These are phyloP conservation scores for Spicauda simplicius DNA, from an alignment of 2,888 invertebrate species.

Conservation along the genomic window DNA sequence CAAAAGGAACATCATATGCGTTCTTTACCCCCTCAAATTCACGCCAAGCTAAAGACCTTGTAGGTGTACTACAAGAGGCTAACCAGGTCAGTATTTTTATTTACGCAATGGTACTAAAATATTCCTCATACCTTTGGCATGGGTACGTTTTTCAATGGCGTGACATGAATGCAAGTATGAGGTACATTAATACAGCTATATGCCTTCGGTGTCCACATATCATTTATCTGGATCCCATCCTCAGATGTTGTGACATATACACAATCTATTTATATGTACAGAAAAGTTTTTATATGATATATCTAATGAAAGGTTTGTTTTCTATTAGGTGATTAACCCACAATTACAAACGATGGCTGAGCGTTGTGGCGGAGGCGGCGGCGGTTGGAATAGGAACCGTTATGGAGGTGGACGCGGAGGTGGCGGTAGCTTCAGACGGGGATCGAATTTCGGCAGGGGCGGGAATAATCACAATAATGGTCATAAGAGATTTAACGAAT, in stretches of 20 bases:
- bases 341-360: slow-evolving; percentile 92
- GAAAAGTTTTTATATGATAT: neutral
- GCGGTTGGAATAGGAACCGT: slow-evolving; percentile 83
- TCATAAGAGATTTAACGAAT: slow-evolving; percentile 76
- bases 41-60: slow-evolving; percentile 94
- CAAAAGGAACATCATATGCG: slow-evolving; percentile 96
- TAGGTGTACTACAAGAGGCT: slow-evolving; percentile 95
- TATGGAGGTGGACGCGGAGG: slow-evolving; percentile 76
- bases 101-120: neutral
- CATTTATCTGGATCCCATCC: slow-evolving; percentile 90
- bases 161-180: slow-evolving; percentile 91
- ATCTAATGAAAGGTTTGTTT: slow-evolving; percentile 23
- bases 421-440: slow-evolving; percentile 79
- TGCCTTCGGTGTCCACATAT: slow-evolving; percentile 92
- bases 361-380: slow-evolving; percentile 86
- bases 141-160: slow-evolving; percentile 87
- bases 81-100: slow-evolving; percentile 88
- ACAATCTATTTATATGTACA: neutral
- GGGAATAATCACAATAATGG: slow-evolving; percentile 64
- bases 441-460: slow-evolving; percentile 74
- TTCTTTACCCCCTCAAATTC: slow-evolving; percentile 96
- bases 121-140: slow-evolving; percentile 91
- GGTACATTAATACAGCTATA: slow-evolving; percentile 88
- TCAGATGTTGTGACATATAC: slow-evolving; percentile 87
- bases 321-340: slow-evolving; percentile 90